A percentile compares a stretch with the other conserved stretches of the same genome.
These are phyloP conservation scores for Oryctolagus cuniculus DNA, from an alignment of 2,113 vertebrate genomes.

Conservation along the genomic window mOryCun1.1 NC_091435.1:98543001-98543500, in stretches of 20 bases:
- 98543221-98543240: no score
- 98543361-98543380: constrained; percentile 18
- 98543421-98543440: neutral
- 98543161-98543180: no score
- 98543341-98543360: neutral
- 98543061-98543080: no score
- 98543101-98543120: no score
- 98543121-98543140: no score
- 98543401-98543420: constrained; percentile 6
- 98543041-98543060: no score
- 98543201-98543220: no score
- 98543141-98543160: no score
- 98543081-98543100: no score
- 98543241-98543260: neutral
- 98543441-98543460: neutral
- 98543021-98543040: no score
- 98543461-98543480: neutral
- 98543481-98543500: neutral
- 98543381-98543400: neutral
- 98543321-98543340: neutral
- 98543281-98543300: constrained; percentile 12
- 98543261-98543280: constrained; percentile 36
- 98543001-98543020: no score
- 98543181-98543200: no score
- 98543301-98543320: neutral